Base-by-base conservation (phyloP, 2,888 invertebrate genomes). In the Phasia obesa region DNA sequence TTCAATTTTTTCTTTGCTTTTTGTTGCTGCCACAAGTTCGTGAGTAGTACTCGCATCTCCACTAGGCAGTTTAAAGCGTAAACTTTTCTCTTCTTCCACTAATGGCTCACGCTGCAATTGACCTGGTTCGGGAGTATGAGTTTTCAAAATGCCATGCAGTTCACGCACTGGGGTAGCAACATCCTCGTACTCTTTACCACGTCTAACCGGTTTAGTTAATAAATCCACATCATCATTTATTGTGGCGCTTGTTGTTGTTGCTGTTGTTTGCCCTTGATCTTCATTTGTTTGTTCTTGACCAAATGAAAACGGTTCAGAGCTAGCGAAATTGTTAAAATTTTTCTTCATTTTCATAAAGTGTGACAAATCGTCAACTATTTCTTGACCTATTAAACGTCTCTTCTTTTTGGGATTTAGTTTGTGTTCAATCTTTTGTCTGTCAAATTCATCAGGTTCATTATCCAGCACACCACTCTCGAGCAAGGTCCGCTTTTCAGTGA, bases 401-500 rank as follows among this genome's bases (percentile, higher is more conserved):
- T 85, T 85, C 71, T 86, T 86, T 51, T 84, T 86, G 13, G 86
- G 86, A 67, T 85, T 85, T n/a, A 75, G 42, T 49, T 69, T 67
- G 60, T 84, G 47, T 53, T 80, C 84, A 21, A 82, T 3, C 44
- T 71, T 79, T 31, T 71, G 83, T 15, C 75, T 47, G 19, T 76
- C 83, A 2, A 65, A 53, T 5, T 60, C 51, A 15, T 79, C 64
- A n/a, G 42, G 78, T n/a, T 55, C 80, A 25, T 19, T 75, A 15
- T 81, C 67, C 2, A 76, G 27, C 42, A 77, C 15, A 57, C 86
- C 44, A 70, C 67, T n/a, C 65, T 85, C 79, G 51, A 65, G 6
- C 31, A 86, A 9, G 44, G 85, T 82, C 0, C 90, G 88, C 85
- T 91, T 91, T 44, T 86, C 86, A 0, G 75, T 85, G 4, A 57